phyloP scores from a whole-genome alignment of 2,113 vertebrate species.

The Rhynchomys soricoides region DNA sequence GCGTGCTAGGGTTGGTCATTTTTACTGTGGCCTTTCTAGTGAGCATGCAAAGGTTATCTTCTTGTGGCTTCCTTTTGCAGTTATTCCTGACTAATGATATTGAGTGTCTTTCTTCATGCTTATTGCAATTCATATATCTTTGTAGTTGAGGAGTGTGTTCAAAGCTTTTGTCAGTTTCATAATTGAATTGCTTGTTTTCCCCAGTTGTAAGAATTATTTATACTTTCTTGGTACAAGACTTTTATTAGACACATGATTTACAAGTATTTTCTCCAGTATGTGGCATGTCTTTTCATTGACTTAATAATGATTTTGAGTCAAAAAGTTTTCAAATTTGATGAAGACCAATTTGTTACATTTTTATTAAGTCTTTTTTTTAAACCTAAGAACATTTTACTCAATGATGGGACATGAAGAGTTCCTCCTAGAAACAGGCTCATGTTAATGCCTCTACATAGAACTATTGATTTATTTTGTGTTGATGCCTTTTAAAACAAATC shows the following conservation, averaged over 20 bases:
- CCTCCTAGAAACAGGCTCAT: background rate
- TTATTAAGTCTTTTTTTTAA: background rate
- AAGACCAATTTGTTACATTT: slow-evolving; percentile 3
- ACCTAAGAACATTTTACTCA: background rate
- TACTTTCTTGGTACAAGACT: background rate
- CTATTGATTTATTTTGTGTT: slow-evolving; percentile 4
- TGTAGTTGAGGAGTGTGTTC: background rate
- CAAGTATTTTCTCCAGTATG: background rate
- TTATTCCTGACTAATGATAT: slow-evolving; percentile 18
- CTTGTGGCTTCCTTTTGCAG: slow-evolving; percentile 12
- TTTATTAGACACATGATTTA: slow-evolving; percentile 37
- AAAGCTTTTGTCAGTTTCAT: slow-evolving; percentile 39
- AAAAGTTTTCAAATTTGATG: slow-evolving; percentile 13
- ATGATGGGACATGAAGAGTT: background rate
- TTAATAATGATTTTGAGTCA: background rate
- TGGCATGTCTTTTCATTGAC: slow-evolving; percentile 5
- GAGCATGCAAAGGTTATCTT: background rate
- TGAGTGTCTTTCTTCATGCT: background rate
- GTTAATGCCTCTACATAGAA: background rate
- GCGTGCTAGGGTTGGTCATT: background rate
- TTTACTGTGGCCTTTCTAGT: background rate
- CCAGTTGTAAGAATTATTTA: slow-evolving; percentile 34
- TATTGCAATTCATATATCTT: slow-evolving; percentile 12
- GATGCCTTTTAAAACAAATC: slow-evolving; percentile 21
- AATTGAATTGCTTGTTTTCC: background rate